Conservation (phyloP, 1,140 invertebrate species). For the Periplaneta americana region DNA sequence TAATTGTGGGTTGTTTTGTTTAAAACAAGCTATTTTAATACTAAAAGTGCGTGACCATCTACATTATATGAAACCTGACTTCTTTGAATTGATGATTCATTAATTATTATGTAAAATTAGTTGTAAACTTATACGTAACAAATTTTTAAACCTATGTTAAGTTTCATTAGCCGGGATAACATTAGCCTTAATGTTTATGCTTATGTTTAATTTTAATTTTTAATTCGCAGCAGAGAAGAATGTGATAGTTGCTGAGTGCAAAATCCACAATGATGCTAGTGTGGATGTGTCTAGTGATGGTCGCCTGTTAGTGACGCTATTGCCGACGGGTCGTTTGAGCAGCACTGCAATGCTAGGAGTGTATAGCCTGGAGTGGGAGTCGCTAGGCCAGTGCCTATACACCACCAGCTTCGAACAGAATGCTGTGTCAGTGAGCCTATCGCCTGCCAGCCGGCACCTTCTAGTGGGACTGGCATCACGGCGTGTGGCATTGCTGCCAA, state of each 20-base stretch:
- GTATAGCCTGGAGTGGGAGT: conserved; percentile 68
- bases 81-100: too few species aligned
- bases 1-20: too few species aligned
- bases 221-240: conserved; percentile 59
- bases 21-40: too few species aligned
- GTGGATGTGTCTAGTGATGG: conserved; percentile 79
- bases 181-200: too few species aligned
- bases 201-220: too few species aligned
- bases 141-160: too few species aligned
- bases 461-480: conserved; percentile 70
- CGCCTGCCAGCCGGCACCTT: conserved; percentile 68
- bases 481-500: conserved; percentile 44
- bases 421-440: conserved; percentile 77
- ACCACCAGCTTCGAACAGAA: conserved; percentile 68
- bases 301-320: conserved; percentile 65
- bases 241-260: conserved; percentile 73
- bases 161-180: too few species aligned
- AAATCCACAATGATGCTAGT: conserved; percentile 82
- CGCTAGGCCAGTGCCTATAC: conserved; percentile 69
- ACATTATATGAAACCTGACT: too few species aligned
- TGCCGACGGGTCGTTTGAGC: conserved; percentile 57
- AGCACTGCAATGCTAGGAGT: conserved; percentile 54
- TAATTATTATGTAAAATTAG: too few species aligned
- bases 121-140: too few species aligned
- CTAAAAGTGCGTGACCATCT: too few species aligned